Base-by-base conservation (phyloP, 2,797 vertebrate genomes). In the Diplodus sargus region DNA sequence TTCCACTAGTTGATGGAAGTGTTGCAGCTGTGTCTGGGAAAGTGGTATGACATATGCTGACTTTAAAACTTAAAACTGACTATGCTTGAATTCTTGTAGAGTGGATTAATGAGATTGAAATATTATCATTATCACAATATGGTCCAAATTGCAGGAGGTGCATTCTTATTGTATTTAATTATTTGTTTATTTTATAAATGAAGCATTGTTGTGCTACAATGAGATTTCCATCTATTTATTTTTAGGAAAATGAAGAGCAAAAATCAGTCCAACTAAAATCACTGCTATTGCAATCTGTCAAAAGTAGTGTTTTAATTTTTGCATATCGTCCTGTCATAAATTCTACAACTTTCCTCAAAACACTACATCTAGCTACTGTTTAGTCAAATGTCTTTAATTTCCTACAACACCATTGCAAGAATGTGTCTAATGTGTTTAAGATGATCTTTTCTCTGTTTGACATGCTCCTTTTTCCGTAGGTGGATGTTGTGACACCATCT, bases 1-100 rank as follows among this genome's bases (percentile, higher is more conserved):
- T 90, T 58, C 45, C 91, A 13, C 92, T 95, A 47, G 84, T 63
- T 0, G 93, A 95, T 47, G 97, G 96, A 84, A 87, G 77, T n/a
- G 87, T 96, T 1, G 64, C 72, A 0, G 34, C 95, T 14, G 64
- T 95, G 30, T 95, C 95, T n/a, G 97, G 96, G 90, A 96, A 95
- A 88, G 96, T 99, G 97, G 98, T 99, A 95, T 34, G 95, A 84
- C 81, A 83, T 30, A n/a, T 52, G 45, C 39, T 16, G 2, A 78
- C n/a, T 30, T 10, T n/a, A 53, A 47, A n/a, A 16, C 3, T 11
- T 39, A 2, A 71, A 18, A 69, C 53, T 58, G 54, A 65, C 23
- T 2, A 18, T 14, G 2, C 9, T n/a, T 56, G 5, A 39, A 49
- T 62, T 5, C 10, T 12, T 58, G 0, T 9, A 10, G 39, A 39